These are phyloP conservation scores for Pionites leucogaster DNA, from an alignment of 2,113 vertebrate genomes.

Conservation along the genomic window DNA sequence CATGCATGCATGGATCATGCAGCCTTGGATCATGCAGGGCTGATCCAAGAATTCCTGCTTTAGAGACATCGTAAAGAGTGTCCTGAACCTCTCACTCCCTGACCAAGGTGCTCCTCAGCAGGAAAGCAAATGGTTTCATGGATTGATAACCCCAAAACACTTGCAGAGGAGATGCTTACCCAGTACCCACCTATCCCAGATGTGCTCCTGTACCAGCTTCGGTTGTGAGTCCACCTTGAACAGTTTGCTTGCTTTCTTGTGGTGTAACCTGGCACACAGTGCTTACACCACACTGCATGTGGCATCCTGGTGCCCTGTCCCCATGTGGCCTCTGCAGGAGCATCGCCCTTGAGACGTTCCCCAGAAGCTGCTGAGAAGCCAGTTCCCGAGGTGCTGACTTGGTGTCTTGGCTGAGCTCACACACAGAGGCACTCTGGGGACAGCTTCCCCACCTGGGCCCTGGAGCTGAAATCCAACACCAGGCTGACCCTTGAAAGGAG, in stretches of 20 bases:
- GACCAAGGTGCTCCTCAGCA: not conserved
- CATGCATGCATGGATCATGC: not conserved
- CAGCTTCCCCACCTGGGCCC: slow-evolving; percentile 51
- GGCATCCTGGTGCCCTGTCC: not conserved
- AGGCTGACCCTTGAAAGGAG: not conserved
- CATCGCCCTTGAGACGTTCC: not conserved
- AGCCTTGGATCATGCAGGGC: no score
- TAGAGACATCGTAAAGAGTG: fast-evolving
- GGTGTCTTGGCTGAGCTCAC: fast-evolving
- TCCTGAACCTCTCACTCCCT: not conserved
- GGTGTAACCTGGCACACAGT: not conserved
- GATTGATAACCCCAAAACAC: fast-evolving
- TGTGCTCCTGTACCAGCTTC: fast-evolving
- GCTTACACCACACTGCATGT: fast-evolving
- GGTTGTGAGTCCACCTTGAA: not conserved
- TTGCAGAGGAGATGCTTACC: not conserved
- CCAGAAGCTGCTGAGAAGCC: slow-evolving; percentile 52
- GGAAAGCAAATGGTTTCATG: not conserved
- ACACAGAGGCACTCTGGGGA: not conserved
- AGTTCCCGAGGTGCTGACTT: slow-evolving; percentile 37
- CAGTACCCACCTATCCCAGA: not conserved
- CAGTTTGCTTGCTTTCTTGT: not conserved
- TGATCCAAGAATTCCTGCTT: not conserved
- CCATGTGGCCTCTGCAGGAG: not conserved
- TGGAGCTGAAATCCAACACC: slow-evolving; percentile 48